A percentile compares a stretch with the other conserved stretches of the same genome.
Evolutionary conservation across 2,113 vertebrate species (phyloP).

Genomic region (Rana temporaria): DNA sequence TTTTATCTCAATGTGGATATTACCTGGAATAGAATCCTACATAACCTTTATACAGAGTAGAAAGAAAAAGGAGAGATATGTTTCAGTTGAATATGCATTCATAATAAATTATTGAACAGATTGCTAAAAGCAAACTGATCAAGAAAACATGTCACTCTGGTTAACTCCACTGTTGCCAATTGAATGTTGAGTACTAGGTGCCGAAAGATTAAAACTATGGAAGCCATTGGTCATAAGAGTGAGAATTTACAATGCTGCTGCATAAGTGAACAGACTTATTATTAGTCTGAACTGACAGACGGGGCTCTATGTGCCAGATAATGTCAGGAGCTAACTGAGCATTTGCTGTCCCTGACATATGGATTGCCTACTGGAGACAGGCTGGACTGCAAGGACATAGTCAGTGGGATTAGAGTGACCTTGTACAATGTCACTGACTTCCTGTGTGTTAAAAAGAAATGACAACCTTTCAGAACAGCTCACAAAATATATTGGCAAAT

Average conservation of each 20-base stretch:
- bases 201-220: not conserved
- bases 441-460: not conserved
- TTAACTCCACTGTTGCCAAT: conserved; percentile 2
- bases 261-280: not conserved
- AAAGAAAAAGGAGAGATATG: not conserved
- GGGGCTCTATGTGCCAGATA: conserved; percentile 17
- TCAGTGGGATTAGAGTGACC: conserved; percentile 14
- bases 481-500: too few relatives aligned
- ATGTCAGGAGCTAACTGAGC: conserved; percentile 44
- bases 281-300: conserved; percentile 47
- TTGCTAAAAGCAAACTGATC: not conserved
- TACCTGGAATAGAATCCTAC: not conserved
- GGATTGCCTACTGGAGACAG: conserved; percentile 17
- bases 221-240: not conserved
- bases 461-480: not conserved
- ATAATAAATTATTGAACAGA: conserved; percentile 1
- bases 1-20: conserved; percentile 16
- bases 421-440: conserved; percentile 47
- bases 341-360: conserved; percentile 46
- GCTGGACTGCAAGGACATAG: conserved; percentile 19
- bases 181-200: not conserved
- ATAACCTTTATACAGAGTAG: conserved; percentile 2
- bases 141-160: not conserved
- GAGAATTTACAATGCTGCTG: conserved; percentile 20
- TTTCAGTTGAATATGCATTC: not conserved